Conservation (phyloP, 2,113 vertebrate genomes). For the Himantopus leucocephalus region DNA sequence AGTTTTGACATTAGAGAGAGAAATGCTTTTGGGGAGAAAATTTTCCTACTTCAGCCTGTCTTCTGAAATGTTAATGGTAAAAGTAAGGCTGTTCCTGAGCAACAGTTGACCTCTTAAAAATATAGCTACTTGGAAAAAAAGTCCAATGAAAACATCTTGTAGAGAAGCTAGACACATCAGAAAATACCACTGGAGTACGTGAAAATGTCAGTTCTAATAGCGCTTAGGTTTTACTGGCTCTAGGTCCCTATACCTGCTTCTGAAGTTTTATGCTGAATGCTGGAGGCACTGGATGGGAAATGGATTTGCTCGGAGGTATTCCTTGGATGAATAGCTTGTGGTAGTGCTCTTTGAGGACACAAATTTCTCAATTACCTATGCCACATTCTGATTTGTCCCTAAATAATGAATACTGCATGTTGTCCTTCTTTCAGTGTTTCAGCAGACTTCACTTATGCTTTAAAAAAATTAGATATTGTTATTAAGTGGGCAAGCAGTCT, state of each 20-base stretch:
- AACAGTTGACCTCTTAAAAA: constrained; percentile 1
- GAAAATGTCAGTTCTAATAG: background rate
- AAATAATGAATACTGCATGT: background rate
- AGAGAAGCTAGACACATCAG: background rate
- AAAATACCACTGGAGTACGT: background rate
- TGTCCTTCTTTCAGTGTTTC: background rate
- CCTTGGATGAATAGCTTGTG: background rate
- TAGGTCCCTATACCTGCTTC: background rate
- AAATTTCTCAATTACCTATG: background rate
- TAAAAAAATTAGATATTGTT: background rate
- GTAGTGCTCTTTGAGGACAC: background rate
- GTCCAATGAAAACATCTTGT: background rate
- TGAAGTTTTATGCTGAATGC: background rate
- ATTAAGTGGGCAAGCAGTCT: background rate
- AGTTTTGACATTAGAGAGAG: background rate
- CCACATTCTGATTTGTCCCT: background rate
- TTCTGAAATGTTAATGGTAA: constrained; percentile 14
- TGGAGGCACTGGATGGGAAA: background rate
- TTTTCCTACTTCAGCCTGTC: background rate
- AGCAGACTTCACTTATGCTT: background rate
- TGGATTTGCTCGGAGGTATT: rapidly evolving
- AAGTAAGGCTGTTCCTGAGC: background rate
- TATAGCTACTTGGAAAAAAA: background rate
- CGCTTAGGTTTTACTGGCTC: background rate
- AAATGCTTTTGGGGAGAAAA: background rate